Conservation (phyloP, 2,113 vertebrate species). For the Mormyrus iriodes region DNA sequence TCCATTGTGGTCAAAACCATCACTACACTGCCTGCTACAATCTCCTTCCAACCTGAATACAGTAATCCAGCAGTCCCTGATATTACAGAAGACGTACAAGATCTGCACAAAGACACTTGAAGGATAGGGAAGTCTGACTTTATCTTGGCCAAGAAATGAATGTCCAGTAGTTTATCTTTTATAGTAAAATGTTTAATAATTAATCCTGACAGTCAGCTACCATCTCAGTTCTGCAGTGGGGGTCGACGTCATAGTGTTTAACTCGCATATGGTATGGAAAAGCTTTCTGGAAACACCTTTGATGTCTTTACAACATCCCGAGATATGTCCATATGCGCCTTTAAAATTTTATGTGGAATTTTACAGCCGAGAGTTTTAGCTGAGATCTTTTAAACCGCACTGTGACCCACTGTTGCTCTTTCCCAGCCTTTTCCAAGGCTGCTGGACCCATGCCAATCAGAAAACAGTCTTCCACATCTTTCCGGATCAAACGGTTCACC, state of each 20-base stretch:
- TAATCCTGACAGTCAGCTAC: not conserved
- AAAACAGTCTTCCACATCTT: not conserved
- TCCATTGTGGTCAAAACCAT: not conserved
- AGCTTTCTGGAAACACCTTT: not conserved
- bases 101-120: not conserved
- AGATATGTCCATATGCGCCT: not conserved
- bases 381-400: not conserved
- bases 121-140: not conserved
- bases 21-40: not conserved
- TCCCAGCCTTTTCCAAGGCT: not conserved
- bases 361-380: constrained; percentile 10
- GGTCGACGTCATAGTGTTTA: not conserved
- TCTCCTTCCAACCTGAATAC: not conserved
- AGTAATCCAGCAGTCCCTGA: not conserved
- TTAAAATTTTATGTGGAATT: constrained; percentile 15
- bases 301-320: constrained; percentile 3
- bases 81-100: not conserved
- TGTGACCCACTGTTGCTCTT: not conserved
- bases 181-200: not conserved
- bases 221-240: not conserved
- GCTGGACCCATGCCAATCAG: not conserved
- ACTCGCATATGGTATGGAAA: not conserved
- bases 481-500: not conserved
- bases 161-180: not conserved
- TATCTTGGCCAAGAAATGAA: not conserved